Evolutionary conservation across 2,888 invertebrate species (phyloP), one percentile per base, ranked within the genome.

Genomic region (Heliconius hortense): DNA sequence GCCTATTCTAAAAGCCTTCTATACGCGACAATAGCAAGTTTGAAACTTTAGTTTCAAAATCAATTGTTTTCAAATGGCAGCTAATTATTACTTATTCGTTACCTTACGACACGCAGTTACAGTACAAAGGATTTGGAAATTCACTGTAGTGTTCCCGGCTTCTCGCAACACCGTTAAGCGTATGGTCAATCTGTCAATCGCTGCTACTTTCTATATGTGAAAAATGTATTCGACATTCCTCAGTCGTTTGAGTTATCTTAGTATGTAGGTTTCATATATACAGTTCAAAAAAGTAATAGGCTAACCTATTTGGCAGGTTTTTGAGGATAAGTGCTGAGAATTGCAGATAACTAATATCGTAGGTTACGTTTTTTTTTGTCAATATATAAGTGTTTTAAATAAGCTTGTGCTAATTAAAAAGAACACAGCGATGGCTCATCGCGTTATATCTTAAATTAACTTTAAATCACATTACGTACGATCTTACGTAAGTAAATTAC

Each of bases 61-160:
- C 78, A 80, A 82, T 82, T 82, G 82, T 83, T 82, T 82, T 75
- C 81, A 83, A 83, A 85, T 81, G 82, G 82, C 80, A 78, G 75
- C 82, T 85, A 86, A 87, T 87, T 82, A 84, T 83, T 79, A 76
- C 43, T 81, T 80, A 83, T 85, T 83, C 76, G 81, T 83, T 82
- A 81, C 76, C 78, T 80, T 78, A 80, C 78, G 83, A 81, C 79
- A 64, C 72, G 78, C 78, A 76, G 77, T 82, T 82, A 82, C 56
- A 53, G 72, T 76, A 84, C 82, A 84, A 84, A 83, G 60, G 81
- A 78, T 82, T 76, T 70, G 62, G 68, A 59, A 71, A 73, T 68
- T 59, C 80, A 79, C 74, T 77, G 76, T 66, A 78, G 76, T 76
- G 79, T 79, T 63, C 64, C 64, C 35, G 73, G 78, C 81, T 80